phyloP scores from a whole-genome alignment of 2,113 vertebrate species.

The Maccullochella peelii region DNA sequence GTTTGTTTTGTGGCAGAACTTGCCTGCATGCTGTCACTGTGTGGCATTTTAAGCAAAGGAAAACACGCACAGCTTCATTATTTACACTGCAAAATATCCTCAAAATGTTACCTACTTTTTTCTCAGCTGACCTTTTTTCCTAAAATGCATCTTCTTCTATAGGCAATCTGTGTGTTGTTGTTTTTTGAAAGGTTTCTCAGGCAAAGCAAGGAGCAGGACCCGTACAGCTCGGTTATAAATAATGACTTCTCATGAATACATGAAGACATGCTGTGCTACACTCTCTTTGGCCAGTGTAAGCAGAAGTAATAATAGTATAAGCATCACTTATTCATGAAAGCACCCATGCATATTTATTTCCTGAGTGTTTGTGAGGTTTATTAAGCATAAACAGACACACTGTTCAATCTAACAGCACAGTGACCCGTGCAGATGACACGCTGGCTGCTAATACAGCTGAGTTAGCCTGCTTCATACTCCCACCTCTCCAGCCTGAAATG shows the following conservation, averaged over 20 bases:
- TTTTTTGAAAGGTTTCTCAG: background rate
- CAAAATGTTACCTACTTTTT: background rate
- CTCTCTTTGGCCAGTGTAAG: slow-evolving; percentile 47
- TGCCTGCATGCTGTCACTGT: background rate
- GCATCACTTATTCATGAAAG: slow-evolving; percentile 56
- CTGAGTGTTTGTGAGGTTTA: slow-evolving; percentile 9
- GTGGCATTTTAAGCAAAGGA: background rate
- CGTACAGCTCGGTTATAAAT: slow-evolving; percentile 38
- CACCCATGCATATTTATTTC: slow-evolving; percentile 33
- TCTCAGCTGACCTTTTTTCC: background rate
- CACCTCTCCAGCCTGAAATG: background rate
- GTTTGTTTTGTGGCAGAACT: background rate
- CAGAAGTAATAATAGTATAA: slow-evolving; percentile 33
- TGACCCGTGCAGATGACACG: slow-evolving; percentile 5
- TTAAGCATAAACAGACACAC: background rate
- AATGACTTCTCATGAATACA: slow-evolving; percentile 50
- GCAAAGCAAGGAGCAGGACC: background rate
- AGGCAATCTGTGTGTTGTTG: background rate
- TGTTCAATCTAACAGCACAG: background rate
- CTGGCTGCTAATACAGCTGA: background rate
- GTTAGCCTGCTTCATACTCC: background rate
- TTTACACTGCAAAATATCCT: background rate
- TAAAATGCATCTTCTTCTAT: background rate
- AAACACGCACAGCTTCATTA: background rate
- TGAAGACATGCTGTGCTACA: slow-evolving; percentile 4